Evolutionary conservation across 2,888 invertebrate genomes (phyloP).

Genomic region (Eupithecia tripunctaria): DNA sequence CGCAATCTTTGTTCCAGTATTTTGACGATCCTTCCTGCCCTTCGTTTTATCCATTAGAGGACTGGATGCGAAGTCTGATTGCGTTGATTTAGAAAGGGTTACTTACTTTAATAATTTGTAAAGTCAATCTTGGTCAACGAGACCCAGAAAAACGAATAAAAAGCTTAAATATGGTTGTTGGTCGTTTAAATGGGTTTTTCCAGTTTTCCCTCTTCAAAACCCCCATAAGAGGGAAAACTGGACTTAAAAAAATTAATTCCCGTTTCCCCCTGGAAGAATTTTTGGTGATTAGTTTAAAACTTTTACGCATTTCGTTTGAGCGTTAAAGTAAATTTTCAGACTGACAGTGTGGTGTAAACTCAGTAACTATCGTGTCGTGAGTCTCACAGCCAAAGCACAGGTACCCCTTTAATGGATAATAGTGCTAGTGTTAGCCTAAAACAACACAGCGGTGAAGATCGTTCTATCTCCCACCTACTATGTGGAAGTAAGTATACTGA

Average conservation of each 20-base stretch:
- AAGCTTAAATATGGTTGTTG: background rate
- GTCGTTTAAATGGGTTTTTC: background rate
- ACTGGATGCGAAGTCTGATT: constrained; percentile 6
- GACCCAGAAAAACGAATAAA: background rate
- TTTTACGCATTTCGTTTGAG: background rate
- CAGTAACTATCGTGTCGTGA: background rate
- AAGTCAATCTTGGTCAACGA: background rate
- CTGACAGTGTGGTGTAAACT: background rate
- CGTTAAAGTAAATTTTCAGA: background rate
- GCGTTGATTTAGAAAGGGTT: constrained; percentile 10
- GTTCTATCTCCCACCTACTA: background rate
- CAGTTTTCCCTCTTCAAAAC: no score
- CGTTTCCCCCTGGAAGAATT: no score
- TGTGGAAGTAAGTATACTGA: no score
- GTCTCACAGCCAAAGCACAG: background rate
- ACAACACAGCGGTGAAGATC: background rate
- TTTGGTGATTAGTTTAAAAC: background rate
- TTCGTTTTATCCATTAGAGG: constrained; percentile 7
- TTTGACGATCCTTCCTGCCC: constrained; percentile 3
- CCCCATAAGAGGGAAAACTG: no score
- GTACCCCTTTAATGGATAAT: background rate
- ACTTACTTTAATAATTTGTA: background rate
- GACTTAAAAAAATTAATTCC: no score
- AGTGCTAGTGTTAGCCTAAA: background rate
- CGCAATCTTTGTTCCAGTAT: constrained; percentile 2